Conservation (phyloP, 2,113 vertebrate genomes). For the Scalopus aquaticus region DNA sequence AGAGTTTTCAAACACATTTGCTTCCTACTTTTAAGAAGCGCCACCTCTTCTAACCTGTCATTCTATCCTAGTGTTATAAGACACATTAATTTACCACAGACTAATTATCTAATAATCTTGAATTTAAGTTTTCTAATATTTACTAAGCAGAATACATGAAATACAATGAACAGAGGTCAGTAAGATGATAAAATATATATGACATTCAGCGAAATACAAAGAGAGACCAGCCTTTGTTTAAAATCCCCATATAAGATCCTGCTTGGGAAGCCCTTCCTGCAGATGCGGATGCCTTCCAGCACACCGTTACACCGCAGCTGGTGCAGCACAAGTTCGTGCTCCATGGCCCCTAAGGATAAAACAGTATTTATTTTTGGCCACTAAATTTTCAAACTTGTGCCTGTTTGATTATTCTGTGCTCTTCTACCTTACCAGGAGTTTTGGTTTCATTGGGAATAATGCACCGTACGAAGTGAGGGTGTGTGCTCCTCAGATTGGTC, state of each 20-base stretch:
- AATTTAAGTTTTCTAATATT: not conserved
- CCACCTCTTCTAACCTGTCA: not conserved
- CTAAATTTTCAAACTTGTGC: not conserved
- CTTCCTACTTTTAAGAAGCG: not conserved
- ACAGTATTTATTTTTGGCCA: not conserved
- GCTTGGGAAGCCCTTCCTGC: slow-evolving; percentile 94
- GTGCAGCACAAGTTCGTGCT: slow-evolving; percentile 92
- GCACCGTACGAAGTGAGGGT: slow-evolving; percentile 95
- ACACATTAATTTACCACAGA: not conserved
- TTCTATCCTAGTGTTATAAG: not conserved
- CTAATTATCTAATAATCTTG: not conserved
- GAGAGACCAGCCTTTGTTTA: slow-evolving; percentile 89
- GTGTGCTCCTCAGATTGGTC: slow-evolving; percentile 93
- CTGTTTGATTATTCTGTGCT: not conserved
- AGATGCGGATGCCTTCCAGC: slow-evolving; percentile 93
- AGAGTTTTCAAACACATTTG: not conserved
- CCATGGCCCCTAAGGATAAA: slow-evolving; percentile 87
- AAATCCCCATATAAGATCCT: slow-evolving; percentile 93
- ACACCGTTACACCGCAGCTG: slow-evolving; percentile 93
- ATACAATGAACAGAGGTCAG: not conserved
- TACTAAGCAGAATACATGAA: not conserved
- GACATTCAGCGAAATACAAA: not conserved
- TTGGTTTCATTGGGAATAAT: slow-evolving; percentile 97
- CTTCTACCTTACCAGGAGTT: slow-evolving; percentile 89
- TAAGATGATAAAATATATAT: not conserved